These are phyloP conservation scores for Pseudorhombus dupliciocellatus DNA, from an alignment of 2,113 vertebrate genomes.

Conservation along the genomic window DNA sequence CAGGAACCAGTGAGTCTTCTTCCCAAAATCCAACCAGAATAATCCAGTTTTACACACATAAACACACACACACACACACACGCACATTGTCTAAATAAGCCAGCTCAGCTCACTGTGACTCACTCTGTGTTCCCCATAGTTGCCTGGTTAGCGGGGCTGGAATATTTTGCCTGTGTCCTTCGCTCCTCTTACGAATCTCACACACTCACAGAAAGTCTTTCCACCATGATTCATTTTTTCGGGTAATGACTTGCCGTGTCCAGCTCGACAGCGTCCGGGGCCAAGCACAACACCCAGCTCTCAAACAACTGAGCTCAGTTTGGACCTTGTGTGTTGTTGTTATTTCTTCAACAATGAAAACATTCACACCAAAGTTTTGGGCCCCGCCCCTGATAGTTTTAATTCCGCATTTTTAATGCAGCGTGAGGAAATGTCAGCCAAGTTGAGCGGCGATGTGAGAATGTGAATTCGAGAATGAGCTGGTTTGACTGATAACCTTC, in stretches of 20 bases:
- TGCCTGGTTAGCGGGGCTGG: conserved; percentile 64
- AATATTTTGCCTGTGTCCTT: conserved; percentile 68
- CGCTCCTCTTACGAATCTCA: conserved; percentile 57
- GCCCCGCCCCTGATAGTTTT: not conserved
- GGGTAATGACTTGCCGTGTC: conserved; percentile 55
- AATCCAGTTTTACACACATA: conserved; percentile 54
- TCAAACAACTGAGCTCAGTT: conserved; percentile 45
- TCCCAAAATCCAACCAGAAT: conserved; percentile 72
- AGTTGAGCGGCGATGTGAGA: not conserved
- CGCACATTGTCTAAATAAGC: conserved; percentile 73
- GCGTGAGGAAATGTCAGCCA: conserved; percentile 18
- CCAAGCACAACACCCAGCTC: conserved; percentile 62
- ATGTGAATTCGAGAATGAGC: not conserved
- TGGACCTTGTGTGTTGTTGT: not conserved
- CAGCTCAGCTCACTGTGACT: conserved; percentile 71
- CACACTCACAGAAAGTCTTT: conserved; percentile 68
- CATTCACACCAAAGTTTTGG: conserved; percentile 17
- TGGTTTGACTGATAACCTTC: conserved; percentile 10
- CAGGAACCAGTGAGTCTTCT: conserved; percentile 59
- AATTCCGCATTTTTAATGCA: conserved; percentile 2
- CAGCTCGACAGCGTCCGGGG: conserved; percentile 51
- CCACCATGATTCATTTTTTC: conserved; percentile 72
- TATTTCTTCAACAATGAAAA: conserved; percentile 40
- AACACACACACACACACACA: conserved; percentile 42
- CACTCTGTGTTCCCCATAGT: conserved; percentile 69